Evolutionary conservation across 2,113 vertebrate species (phyloP), one percentile per base, ranked within the genome.

Genomic region (Dasyprocta punctata): DNA sequence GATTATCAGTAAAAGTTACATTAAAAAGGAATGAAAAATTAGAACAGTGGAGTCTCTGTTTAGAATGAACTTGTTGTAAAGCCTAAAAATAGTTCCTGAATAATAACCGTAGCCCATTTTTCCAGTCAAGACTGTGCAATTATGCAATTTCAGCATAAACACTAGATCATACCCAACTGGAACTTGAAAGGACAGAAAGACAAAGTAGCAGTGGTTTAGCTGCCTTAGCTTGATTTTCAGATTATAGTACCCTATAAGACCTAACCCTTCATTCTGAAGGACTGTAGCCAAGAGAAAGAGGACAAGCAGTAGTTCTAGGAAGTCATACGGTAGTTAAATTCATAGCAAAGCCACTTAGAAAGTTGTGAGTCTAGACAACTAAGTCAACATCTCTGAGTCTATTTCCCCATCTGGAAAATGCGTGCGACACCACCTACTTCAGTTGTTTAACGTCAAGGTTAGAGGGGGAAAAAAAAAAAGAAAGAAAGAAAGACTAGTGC

Each of bases 41-140:
- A 63, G 14, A 65, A 80, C 67, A 58, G 17, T 44, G 2, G 0
- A 16, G 16, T 61, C 78, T 87, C 61, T 16, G 22, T 85, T 77
- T 86, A 44, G 93, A 96, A 92, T 63, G 28, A 63, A 69, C n/a
- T 67, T 84, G 52, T 17, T 83, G 3, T 86, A 69, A 92, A 63
- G n/a, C 49, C 58, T 97, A 89, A 94, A 88, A 83, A 83, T 44
- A 54, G 47, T 47, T 88, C 92, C 77, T 36, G 44, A 17, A 58
- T n/a, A 92, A 12, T 73, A 92, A 41, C 0, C 28, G 47, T 10
- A 78, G 44, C 28, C 67, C 36, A 90, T 87, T 49, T 88, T 33
- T 84, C 69, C 22, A 85, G 41, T 54, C 26, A 94, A 84, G 58
- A 69, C 49, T 75, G 19, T 36, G 13, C 28, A 61, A 47, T 33